Base-by-base conservation (phyloP, 2,888 invertebrate species). In the Pheosia tremula region DNA sequence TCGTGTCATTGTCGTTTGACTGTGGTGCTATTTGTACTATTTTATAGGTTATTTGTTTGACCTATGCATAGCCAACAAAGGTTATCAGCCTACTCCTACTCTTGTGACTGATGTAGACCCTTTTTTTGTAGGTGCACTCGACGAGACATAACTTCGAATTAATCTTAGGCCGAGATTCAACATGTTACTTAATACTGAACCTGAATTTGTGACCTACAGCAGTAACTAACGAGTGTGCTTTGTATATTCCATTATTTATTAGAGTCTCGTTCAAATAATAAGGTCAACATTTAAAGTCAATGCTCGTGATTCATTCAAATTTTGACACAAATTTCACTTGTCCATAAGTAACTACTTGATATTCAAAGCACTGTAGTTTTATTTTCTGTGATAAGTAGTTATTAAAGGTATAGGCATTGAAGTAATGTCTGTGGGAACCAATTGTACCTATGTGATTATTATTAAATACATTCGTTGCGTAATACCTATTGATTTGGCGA, bases 1-100 rank as follows among this genome's bases (percentile, higher is more conserved):
- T 78, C 61, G 62, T 77, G 79, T 80, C 78, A 83, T 69, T 77
- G 74, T 64, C 74, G 66, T 62, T 62, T 64, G 57, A 24, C 57
- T 24, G 11, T 57, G 58, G 58, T 41, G 58, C 37, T 11, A 41
- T 57, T 57, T 56, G 39, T 10, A 49, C 53, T 54, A 61, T 45
- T 54, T 36, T 56, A 13, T 37, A 52, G 39, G 50, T 41, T 59
- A 9, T 60, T 53, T 47, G 43, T 61, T 56, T 64, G 43, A 47
- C 11, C 11, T 47, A 47, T 47, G n/a, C 47, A n/a, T 47, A 47
- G 6, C 47, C 47, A n/a, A 47, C 43, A 45, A 0, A 41, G 41
- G 5, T 9, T 10, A 9, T 9, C 43, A 45, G 43, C 9, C 9
- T 43, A 43, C n/a, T n/a, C n/a, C n/a, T n/a, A n/a, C 8, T 7